Evolutionary conservation across 2,797 vertebrate genomes (phyloP), one percentile per base, ranked within the genome.

Genomic region (Falco cherrug): DNA sequence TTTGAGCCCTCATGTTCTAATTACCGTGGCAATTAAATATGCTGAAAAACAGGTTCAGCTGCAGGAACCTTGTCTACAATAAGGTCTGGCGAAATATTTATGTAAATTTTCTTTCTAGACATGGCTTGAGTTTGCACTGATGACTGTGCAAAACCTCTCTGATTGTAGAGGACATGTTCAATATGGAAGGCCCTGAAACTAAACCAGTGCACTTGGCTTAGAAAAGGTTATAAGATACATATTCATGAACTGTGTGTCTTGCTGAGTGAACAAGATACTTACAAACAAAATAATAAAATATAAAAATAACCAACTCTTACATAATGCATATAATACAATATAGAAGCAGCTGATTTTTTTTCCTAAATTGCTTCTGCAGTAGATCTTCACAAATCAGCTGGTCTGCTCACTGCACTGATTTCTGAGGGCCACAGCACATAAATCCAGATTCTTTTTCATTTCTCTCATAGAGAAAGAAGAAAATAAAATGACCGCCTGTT

Each of bases 71-170:
- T 86, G 89, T 91, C 91, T 96, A 63, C 43, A 51, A 25, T 74
- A 60, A 84, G 60, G 59, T 28, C 94, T 94, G 59, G 89, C 87
- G 85, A 93, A 97, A 94, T 90, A 88, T 88, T 94, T 94, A 97
- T 96, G 94, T 29, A 95, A 96, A 97, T 96, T 95, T 93, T 97
- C 95, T 95, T 96, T 95, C 91, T 96, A 97, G 95, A 95, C 95
- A 94, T 94, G 63, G 85, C 73, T 95, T 88, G 80, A 82, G 63
- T 88, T 91, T 93, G 91, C 87, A 88, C 54, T 94, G 89, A 95
- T 97, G 89, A 94, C 87, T 93, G 65, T 78, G 93, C 92, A 95
- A 87, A 96, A 91, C 51, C 35, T 73, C 54, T 57, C 31, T 85
- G 60, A 56, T n/a, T 61, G 75, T 47, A 87, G 74, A 96, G 70